These are phyloP conservation scores for Microchrysa polita DNA, from an alignment of 2,888 invertebrate species.

Conservation along the genomic window DNA sequence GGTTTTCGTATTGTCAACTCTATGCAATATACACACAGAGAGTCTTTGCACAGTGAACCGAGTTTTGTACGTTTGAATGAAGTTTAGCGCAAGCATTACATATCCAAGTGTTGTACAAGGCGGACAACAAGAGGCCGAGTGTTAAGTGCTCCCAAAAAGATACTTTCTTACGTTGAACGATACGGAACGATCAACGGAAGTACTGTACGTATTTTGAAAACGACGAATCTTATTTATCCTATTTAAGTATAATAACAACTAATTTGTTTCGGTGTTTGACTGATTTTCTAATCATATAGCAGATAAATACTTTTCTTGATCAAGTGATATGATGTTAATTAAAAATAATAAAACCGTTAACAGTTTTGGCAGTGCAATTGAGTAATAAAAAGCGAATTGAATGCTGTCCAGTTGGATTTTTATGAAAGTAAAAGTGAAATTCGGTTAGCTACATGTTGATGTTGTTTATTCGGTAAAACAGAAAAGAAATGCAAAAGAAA, in stretches of 20 bases:
- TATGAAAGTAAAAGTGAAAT: conserved; percentile 51
- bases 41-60: conserved; percentile 40
- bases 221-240: neutral
- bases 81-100: conserved; percentile 53
- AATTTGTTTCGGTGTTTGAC: neutral
- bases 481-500: conserved; percentile 16
- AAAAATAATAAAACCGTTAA: conserved; percentile 26
- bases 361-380: conserved; percentile 7
- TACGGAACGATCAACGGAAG: conserved; percentile 43
- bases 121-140: conserved; percentile 50
- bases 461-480: conserved; percentile 38
- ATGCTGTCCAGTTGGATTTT: conserved; percentile 19
- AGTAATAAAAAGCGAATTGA: conserved; percentile 6
- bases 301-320: too few relatives aligned
- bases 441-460: conserved; percentile 24
- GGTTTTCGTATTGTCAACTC: conserved; percentile 37
- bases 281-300: too few relatives aligned
- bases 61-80: conserved; percentile 52
- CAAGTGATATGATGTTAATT: neutral
- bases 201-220: conserved; percentile 39
- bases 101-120: conserved; percentile 55
- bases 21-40: neutral
- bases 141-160: conserved; percentile 43
- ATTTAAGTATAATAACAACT: conserved; percentile 2
- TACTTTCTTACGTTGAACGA: conserved; percentile 43